Percentiles rank a stretch among this genome's conserved stretches.
phyloP scores from a whole-genome alignment of 2,113 vertebrate genomes.

The Micromys minutus region DNA sequence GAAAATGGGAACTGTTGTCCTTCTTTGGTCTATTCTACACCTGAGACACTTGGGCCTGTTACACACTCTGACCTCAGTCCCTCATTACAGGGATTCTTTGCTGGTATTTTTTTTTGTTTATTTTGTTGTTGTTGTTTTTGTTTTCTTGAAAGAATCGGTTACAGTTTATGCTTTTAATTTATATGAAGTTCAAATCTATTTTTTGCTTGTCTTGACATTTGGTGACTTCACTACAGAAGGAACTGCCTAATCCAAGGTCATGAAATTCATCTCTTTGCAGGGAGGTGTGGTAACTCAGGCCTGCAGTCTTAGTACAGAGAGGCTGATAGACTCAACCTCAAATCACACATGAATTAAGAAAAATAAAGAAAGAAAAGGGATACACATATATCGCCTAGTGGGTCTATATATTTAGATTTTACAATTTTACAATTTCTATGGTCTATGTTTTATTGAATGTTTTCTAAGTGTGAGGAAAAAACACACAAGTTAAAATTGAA shows the following conservation, averaged over 20 bases:
- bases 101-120: neutral
- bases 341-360: neutral
- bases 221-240: neutral
- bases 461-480: neutral
- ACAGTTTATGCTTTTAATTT: neutral
- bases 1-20: neutral
- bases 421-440: neutral
- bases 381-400: neutral
- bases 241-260: neutral
- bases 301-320: neutral
- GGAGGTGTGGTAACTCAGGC: neutral
- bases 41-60: neutral
- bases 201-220: neutral
- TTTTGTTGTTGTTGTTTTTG: neutral
- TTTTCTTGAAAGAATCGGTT: neutral
- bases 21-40: neutral
- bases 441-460: neutral
- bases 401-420: neutral
- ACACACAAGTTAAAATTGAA: neutral
- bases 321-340: neutral
- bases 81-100: neutral
- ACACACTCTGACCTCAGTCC: neutral
- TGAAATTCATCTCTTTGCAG: neutral
- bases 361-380: neutral
- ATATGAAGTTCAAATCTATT: neutral